phyloP scores from a whole-genome alignment of 2,797 vertebrate genomes.

The Eurystomus glaucurus region DNA sequence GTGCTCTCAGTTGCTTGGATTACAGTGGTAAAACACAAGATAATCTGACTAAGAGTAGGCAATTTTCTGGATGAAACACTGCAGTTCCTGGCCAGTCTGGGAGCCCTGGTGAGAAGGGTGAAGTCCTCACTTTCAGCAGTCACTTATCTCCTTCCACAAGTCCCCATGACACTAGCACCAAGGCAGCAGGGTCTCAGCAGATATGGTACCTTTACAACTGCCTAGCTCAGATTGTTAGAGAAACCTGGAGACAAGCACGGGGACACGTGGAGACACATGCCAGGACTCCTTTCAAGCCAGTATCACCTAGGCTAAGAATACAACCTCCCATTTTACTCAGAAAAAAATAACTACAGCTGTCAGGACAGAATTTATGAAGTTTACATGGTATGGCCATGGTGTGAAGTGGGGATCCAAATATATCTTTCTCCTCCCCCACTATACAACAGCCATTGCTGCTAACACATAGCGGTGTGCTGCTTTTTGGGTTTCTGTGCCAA shows the following conservation, averaged over 20 bases:
- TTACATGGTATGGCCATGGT: neutral
- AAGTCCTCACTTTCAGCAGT: neutral
- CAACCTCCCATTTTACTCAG: neutral
- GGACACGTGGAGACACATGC: too few species aligned
- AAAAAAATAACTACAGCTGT: neutral
- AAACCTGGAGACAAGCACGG: neutral
- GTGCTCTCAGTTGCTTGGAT: neutral
- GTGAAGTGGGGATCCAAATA: neutral
- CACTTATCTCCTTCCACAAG: neutral
- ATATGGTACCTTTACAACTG: neutral
- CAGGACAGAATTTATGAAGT: neutral
- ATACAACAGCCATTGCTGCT: neutral
- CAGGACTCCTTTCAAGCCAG: neutral
- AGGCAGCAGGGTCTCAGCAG: neutral
- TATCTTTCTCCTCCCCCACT: neutral
- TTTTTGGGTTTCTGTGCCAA: neutral
- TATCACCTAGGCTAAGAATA: neutral
- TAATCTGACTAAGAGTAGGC: neutral
- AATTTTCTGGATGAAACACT: neutral
- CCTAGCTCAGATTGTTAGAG: neutral
- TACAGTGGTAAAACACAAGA: neutral
- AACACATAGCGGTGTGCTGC: neutral
- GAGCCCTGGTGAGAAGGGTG: neutral
- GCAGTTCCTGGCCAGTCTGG: neutral
- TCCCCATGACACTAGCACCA: neutral